Percentiles rank a stretch among this genome's conserved stretches.
These are phyloP conservation scores for Pantherophis guttatus DNA, from an alignment of 2,113 vertebrate species.

Conservation along the genomic window DNA sequence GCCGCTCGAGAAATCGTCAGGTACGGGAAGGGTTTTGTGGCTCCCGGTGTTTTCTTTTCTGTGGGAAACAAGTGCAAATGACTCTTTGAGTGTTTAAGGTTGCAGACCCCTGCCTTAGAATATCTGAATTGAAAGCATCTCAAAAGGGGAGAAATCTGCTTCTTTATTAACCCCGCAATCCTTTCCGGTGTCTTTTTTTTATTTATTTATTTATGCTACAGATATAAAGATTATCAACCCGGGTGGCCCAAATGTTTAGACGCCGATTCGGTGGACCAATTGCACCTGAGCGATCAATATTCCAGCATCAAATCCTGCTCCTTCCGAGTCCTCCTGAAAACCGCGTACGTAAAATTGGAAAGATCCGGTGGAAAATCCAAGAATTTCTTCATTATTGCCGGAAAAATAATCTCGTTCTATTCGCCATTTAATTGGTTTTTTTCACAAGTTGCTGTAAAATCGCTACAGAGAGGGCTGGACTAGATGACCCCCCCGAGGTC, in stretches of 20 bases:
- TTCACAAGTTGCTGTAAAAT: background rate
- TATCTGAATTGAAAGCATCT: background rate
- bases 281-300: constrained; percentile 1
- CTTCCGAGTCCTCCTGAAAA: background rate
- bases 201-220: background rate
- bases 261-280: background rate
- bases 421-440: background rate
- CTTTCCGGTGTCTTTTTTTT: background rate
- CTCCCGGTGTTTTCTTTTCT: too few species aligned
- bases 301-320: background rate
- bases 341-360: background rate
- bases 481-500: background rate
- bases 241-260: constrained; percentile 16
- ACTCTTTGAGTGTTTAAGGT: too few species aligned
- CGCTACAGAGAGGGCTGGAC: background rate
- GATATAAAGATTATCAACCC: constrained; percentile 15
- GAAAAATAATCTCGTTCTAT: background rate
- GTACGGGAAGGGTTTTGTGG: too few species aligned
- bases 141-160: background rate
- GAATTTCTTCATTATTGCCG: fast-evolving
- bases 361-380: background rate
- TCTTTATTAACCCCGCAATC: background rate
- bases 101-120: too few species aligned
- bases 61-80: too few species aligned
- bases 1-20: too few species aligned